Percentiles rank a stretch among this genome's conserved stretches.
Evolutionary conservation across 2,888 invertebrate species (phyloP).

Genomic region (Enoplolaimus lenunculus): DNA sequence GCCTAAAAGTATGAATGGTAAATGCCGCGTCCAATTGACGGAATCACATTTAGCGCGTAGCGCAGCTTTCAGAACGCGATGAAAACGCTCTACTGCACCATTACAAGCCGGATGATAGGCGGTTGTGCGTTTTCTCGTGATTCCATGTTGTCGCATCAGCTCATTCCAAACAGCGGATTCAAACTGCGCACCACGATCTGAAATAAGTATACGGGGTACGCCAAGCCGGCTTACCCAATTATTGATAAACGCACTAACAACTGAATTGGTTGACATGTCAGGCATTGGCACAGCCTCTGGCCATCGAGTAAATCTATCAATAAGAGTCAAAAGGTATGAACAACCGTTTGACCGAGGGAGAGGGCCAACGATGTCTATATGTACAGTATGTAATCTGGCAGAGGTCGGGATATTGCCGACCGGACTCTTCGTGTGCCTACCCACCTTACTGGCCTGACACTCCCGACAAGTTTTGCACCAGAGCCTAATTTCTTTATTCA

Average conservation of each 20-base stretch:
- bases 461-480: constrained; percentile 1
- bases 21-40: background rate
- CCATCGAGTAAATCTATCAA: constrained; percentile 8
- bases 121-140: background rate
- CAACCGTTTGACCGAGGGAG: background rate
- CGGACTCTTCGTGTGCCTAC: background rate
- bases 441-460: background rate
- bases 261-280: background rate
- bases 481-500: background rate
- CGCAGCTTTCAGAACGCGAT: background rate
- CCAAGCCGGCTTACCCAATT: background rate
- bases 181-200: constrained; percentile 9
- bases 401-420: background rate
- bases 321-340: background rate
- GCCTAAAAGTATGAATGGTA: constrained; percentile 9
- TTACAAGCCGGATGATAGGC: constrained; percentile 13
- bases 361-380: constrained; percentile 6
- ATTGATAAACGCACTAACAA: background rate
- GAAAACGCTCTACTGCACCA: constrained; percentile 8
- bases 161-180: constrained; percentile 1
- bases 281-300: background rate
- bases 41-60: background rate
- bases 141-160: constrained; percentile 3
- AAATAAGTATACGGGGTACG: background rate
- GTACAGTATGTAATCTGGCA: background rate